These are phyloP conservation scores for Epirrhoe alternata DNA, from an alignment of 2,888 invertebrate species.

Conservation along the genomic window DNA sequence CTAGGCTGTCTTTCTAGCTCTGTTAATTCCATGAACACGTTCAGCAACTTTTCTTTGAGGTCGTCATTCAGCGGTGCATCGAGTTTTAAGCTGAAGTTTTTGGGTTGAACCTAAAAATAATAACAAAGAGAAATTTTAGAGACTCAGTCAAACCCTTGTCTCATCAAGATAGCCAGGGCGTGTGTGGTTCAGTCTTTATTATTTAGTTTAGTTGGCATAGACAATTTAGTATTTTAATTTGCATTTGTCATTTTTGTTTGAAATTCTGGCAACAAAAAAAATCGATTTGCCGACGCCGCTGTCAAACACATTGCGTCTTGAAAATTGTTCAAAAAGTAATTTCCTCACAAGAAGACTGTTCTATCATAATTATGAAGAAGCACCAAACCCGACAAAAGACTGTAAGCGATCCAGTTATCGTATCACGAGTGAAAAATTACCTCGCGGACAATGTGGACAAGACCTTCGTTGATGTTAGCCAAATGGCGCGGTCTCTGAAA, in stretches of 20 bases:
- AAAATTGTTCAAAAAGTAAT: slow-evolving; percentile 46
- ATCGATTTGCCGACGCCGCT: slow-evolving; percentile 73
- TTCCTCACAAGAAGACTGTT: slow-evolving; percentile 27
- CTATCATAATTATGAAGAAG: slow-evolving; percentile 74
- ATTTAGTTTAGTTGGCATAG: not conserved
- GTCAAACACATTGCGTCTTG: slow-evolving; percentile 65
- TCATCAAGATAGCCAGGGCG: not conserved
- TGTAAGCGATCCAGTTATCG: slow-evolving; percentile 83
- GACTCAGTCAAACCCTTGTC: not conserved
- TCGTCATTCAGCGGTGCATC: slow-evolving; percentile 65
- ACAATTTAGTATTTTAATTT: no score
- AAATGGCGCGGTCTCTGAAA: slow-evolving; percentile 93
- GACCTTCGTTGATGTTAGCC: slow-evolving; percentile 92
- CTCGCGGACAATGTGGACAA: slow-evolving; percentile 92
- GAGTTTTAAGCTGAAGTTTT: slow-evolving; percentile 58
- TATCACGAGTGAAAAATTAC: slow-evolving; percentile 89
- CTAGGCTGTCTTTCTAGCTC: slow-evolving; percentile 56
- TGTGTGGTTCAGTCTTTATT: slow-evolving; percentile 2
- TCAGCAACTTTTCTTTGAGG: slow-evolving; percentile 58
- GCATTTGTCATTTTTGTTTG: not conserved
- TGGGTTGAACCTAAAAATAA: slow-evolving; percentile 55
- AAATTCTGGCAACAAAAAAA: slow-evolving; percentile 56
- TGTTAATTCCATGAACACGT: slow-evolving; percentile 69
- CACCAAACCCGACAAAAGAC: slow-evolving; percentile 79
- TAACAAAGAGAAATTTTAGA: not conserved